Conservation (phyloP, 1,140 invertebrate genomes). For the Drosophila leontia region DNA sequence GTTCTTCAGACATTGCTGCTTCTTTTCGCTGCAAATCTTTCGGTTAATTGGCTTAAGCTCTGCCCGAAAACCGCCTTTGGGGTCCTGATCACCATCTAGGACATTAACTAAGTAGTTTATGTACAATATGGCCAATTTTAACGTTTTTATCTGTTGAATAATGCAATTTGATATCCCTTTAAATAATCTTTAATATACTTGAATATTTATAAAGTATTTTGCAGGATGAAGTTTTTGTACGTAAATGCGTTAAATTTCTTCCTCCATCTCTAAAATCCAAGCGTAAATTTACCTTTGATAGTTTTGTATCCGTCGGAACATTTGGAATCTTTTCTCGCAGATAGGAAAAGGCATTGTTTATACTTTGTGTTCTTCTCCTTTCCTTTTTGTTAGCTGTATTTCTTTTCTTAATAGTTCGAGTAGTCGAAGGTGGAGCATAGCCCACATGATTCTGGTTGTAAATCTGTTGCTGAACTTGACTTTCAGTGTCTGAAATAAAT, state of each 20-base stretch:
- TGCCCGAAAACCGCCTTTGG: slow-evolving; percentile 90
- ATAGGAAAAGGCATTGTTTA: slow-evolving; percentile 97
- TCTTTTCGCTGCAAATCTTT: slow-evolving; percentile 70
- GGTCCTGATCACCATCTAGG: slow-evolving; percentile 90
- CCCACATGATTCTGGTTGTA: slow-evolving; percentile 45
- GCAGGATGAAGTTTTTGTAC: not conserved
- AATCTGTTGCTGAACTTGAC: slow-evolving; percentile 44
- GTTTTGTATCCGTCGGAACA: slow-evolving; percentile 97
- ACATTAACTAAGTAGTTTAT: slow-evolving; percentile 95
- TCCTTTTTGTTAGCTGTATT: slow-evolving; percentile 98
- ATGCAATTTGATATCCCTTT: not conserved
- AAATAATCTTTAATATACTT: too few relatives aligned
- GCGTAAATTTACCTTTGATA: slow-evolving; percentile 89
- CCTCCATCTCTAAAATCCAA: too few relatives aligned
- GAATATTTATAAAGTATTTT: too few relatives aligned
- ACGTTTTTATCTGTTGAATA: slow-evolving; percentile 92
- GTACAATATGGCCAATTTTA: slow-evolving; percentile 95
- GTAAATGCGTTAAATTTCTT: not conserved
- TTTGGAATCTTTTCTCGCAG: slow-evolving; percentile 97
- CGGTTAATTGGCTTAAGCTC: slow-evolving; percentile 88
- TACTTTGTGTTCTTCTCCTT: slow-evolving; percentile 94
- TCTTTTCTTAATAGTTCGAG: slow-evolving; percentile 89
- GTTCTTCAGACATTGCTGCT: slow-evolving; percentile 49
- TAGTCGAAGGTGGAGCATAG: slow-evolving; percentile 82
- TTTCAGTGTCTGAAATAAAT: slow-evolving; percentile 55